Conservation (phyloP, 2,888 invertebrate species). For the Drosophila austrosaltans region DNA sequence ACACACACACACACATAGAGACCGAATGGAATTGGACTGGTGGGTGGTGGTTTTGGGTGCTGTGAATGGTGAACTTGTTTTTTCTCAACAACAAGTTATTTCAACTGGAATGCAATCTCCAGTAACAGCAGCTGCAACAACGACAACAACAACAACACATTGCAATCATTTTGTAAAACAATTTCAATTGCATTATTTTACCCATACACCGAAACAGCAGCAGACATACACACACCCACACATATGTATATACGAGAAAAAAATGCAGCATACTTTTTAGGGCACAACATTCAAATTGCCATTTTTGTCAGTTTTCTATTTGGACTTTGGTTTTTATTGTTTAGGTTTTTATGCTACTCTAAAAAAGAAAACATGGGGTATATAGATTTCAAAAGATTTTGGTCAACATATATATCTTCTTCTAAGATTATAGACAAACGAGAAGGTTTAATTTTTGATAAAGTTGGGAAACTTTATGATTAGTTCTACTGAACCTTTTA, state of each 20-base stretch:
- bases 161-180: slow-evolving; percentile 60
- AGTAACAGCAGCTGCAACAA: slow-evolving; percentile 7
- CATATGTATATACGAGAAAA: slow-evolving; percentile 12
- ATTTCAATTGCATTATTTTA: slow-evolving; percentile 71
- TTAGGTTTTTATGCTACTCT: slow-evolving; percentile 1
- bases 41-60: background rate
- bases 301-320: slow-evolving; percentile 49
- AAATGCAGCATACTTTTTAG: slow-evolving; percentile 63
- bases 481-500: too few species aligned
- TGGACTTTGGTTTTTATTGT: slow-evolving; percentile 2
- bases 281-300: slow-evolving; percentile 62
- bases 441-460: too few species aligned
- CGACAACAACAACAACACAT: slow-evolving; percentile 15
- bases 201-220: background rate
- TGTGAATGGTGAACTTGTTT: background rate
- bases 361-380: background rate
- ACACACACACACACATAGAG: background rate
- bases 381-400: background rate
- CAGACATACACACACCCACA: slow-evolving; percentile 5
- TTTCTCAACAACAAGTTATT: slow-evolving; percentile 22
- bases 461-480: too few species aligned
- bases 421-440: too few species aligned
- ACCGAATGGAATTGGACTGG: background rate
- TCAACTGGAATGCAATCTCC: slow-evolving; percentile 43
- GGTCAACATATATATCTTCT: too few species aligned